These are phyloP conservation scores for Hormiphora californensis DNA, from an alignment of 37 sponge, comb jelly and placozoan genomes.

Conservation along the genomic window DNA sequence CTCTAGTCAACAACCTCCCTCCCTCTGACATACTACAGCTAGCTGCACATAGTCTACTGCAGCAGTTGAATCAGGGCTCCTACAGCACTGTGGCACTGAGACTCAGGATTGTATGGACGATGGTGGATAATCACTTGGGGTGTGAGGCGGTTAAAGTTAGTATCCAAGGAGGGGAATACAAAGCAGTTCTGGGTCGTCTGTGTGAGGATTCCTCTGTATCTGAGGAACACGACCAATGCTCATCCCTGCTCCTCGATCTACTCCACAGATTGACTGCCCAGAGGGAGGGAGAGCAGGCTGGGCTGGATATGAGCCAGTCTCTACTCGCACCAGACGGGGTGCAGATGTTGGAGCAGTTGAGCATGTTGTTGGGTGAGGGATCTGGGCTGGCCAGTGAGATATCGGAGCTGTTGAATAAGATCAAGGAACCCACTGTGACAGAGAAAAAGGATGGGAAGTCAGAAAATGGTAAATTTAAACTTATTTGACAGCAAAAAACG, in stretches of 20 bases:
- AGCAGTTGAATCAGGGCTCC: slow-evolving; percentile 10
- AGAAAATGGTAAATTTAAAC: no score
- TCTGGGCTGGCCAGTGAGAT: slow-evolving; percentile 3
- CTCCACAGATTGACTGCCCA: slow-evolving; percentile 23
- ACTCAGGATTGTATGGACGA: slow-evolving; percentile 36
- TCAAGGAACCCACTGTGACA: neutral
- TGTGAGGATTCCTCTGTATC: slow-evolving; percentile 37
- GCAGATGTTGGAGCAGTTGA: slow-evolving; percentile 2
- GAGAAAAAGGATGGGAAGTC: no score
- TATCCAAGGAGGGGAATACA: slow-evolving; percentile 50
- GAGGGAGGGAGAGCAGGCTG: neutral
- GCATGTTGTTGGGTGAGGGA: neutral
- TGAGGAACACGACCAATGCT: slow-evolving; percentile 49
- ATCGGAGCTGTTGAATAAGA: neutral
- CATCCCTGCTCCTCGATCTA: slow-evolving; percentile 35
- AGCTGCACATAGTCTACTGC: slow-evolving; percentile 10
- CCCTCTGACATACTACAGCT: slow-evolving; percentile 1
- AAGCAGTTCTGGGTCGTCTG: neutral
- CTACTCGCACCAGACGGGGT: neutral
- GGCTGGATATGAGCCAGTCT: neutral
- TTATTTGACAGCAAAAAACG: no score
- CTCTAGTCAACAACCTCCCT: slow-evolving; percentile 16
- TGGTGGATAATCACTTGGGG: slow-evolving; percentile 23
- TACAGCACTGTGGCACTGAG: slow-evolving; percentile 18
- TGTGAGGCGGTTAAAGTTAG: slow-evolving; percentile 25